phyloP scores from a whole-genome alignment of 2,113 vertebrate genomes.

The Vicugna pacos region DNA sequence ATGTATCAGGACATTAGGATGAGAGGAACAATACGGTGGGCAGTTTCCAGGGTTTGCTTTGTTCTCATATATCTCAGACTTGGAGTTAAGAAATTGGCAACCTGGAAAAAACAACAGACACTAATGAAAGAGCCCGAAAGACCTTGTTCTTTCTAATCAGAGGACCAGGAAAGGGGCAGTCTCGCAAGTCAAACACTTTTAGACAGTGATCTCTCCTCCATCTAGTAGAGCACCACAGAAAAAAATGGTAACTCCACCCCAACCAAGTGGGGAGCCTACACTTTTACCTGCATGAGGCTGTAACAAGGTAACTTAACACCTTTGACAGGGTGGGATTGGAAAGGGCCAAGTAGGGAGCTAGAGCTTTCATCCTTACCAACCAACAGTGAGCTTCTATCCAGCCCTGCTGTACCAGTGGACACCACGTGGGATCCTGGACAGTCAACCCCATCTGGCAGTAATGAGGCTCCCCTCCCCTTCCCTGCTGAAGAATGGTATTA shows the following conservation, averaged over 20 bases:
- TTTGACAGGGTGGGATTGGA: neutral
- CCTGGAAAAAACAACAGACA: neutral
- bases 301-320: neutral
- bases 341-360: neutral
- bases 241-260: neutral
- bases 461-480: neutral
- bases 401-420: neutral
- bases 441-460: too few relatives aligned
- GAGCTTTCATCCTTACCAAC: neutral
- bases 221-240: neutral
- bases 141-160: neutral
- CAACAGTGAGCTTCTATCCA: neutral
- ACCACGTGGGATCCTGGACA: neutral
- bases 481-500: neutral
- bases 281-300: neutral
- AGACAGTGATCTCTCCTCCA: neutral
- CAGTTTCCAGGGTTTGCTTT: neutral
- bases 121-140: neutral
- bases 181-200: neutral
- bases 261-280: neutral
- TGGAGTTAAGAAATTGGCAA: neutral
- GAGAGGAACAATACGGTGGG: neutral
- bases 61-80: neutral
- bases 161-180: neutral
- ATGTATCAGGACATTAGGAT: neutral